Conservation (phyloP, 2,113 vertebrate species). For the Petrocephalus microphthalmus region DNA sequence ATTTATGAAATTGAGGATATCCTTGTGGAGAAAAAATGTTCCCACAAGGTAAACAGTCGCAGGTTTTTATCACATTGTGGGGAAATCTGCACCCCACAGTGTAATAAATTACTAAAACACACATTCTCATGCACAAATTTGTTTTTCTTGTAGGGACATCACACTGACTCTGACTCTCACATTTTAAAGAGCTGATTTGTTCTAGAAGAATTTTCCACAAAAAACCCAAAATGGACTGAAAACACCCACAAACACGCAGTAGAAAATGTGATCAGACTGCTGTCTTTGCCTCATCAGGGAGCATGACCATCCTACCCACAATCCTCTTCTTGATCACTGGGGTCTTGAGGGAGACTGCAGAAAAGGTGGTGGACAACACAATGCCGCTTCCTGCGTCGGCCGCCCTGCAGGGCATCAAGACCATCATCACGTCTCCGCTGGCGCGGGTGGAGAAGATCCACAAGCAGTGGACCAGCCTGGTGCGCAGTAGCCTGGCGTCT, state of each 20-base stretch:
- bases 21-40: not conserved
- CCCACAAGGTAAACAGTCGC: not conserved
- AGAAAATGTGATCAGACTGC: not conserved
- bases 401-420: conserved; percentile 88
- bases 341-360: conserved; percentile 85
- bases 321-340: conserved; percentile 91
- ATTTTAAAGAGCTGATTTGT: not conserved
- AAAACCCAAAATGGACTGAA: not conserved
- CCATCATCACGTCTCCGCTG: conserved; percentile 81
- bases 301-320: conserved; percentile 90
- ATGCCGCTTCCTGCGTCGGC: conserved; percentile 79
- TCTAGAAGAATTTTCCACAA: not conserved
- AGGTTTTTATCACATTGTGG: not conserved
- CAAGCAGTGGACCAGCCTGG: conserved; percentile 85
- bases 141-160: not conserved
- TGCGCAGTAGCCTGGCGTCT: conserved; percentile 88
- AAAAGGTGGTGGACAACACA: conserved; percentile 74
- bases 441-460: conserved; percentile 71
- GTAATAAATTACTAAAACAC: not conserved
- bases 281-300: conserved; percentile 64
- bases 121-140: not conserved
- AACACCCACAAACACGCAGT: not conserved
- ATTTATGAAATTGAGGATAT: not conserved
- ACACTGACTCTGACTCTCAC: not conserved
- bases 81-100: not conserved